phyloP scores from a whole-genome alignment of 2,113 vertebrate genomes.

The Regulus satrapa region DNA sequence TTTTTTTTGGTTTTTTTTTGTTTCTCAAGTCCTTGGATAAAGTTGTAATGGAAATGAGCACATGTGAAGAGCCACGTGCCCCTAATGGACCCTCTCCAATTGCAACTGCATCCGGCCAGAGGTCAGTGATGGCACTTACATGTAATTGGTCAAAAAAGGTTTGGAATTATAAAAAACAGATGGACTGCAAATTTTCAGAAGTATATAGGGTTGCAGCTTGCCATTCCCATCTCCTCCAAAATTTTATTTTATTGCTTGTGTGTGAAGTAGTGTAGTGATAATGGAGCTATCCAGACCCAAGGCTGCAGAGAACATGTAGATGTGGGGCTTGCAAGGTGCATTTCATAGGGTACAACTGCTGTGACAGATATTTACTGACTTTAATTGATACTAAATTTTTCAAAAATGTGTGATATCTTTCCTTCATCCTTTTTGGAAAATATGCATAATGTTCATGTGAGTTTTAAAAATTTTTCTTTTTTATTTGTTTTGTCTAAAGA shows the following conservation, averaged over 20 bases:
- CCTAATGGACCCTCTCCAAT: conserved; percentile 97
- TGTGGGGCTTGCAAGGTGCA: background rate
- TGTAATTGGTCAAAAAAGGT: background rate
- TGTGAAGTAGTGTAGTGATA: background rate
- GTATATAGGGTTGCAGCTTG: background rate
- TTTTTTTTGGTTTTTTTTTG: background rate
- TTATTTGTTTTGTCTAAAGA: background rate
- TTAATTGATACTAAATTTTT: background rate
- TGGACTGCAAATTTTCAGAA: background rate
- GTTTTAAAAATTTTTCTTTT: background rate
- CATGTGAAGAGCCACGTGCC: conserved; percentile 93
- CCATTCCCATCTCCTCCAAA: background rate
- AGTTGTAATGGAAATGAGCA: conserved; percentile 99
- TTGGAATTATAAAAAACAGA: background rate
- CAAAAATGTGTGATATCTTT: background rate
- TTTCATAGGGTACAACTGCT: background rate
- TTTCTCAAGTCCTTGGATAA: conserved; percentile 89
- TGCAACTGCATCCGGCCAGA: conserved; percentile 95
- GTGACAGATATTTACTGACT: background rate
- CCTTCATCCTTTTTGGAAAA: background rate
- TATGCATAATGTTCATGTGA: background rate
- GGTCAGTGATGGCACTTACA: conserved; percentile 67
- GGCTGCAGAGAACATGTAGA: background rate
- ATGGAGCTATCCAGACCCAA: background rate
- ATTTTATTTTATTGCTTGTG: background rate